These are phyloP conservation scores for Synaphobranchus kaupii DNA, from an alignment of 2,797 vertebrate species.

Conservation along the genomic window DNA sequence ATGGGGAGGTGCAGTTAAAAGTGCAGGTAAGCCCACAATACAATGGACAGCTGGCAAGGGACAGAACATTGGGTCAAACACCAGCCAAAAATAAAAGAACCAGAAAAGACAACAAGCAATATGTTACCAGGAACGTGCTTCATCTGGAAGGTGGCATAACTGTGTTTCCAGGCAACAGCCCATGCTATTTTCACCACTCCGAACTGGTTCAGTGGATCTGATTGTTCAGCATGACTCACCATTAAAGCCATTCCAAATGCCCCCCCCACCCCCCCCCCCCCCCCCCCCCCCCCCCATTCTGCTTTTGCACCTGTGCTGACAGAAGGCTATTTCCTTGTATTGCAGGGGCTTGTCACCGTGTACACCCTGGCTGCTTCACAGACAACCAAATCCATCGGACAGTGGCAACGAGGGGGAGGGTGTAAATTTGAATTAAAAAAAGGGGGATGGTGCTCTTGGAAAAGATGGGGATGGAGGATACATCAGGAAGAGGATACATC, in stretches of 20 bases:
- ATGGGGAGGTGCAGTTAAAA: not conserved
- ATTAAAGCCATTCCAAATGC: not conserved
- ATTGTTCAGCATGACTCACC: conserved; percentile 2
- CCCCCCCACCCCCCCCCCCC: too few species aligned
- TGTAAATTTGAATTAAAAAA: not conserved
- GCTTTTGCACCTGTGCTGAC: not conserved
- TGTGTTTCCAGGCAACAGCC: not conserved
- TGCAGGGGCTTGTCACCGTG: not conserved
- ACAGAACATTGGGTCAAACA: not conserved
- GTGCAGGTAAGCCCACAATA: conserved; percentile 24
- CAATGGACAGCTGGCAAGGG: not conserved
- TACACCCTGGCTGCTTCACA: not conserved
- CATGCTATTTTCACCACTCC: conserved; percentile 27
- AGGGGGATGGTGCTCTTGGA: conserved; percentile 37
- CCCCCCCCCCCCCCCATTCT: not conserved
- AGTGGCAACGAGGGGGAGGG: not conserved
- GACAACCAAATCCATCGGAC: not conserved
- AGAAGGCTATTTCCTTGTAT: not conserved
- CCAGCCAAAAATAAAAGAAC: not conserved
- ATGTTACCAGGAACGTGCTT: not conserved
- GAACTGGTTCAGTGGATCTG: conserved; percentile 4
- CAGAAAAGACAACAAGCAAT: not conserved
- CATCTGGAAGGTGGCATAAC: not conserved
- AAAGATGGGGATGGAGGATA: conserved; percentile 25
- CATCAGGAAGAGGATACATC: conserved; percentile 21